Base-by-base conservation (phyloP, 2,797 vertebrate species). In the Phataginus tricuspis region DNA sequence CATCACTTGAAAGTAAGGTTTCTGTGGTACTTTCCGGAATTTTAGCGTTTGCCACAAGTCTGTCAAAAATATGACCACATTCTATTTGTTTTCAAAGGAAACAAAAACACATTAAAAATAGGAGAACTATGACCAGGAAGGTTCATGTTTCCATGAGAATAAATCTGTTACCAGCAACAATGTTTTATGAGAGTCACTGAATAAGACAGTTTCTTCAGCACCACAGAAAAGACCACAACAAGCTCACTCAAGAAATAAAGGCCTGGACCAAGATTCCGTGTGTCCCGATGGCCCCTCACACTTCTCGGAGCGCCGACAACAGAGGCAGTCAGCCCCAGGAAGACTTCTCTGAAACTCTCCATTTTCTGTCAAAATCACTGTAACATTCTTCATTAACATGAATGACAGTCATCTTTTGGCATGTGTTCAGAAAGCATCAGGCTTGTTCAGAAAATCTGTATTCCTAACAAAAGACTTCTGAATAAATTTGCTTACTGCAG, bases 61-160 rank as follows among this genome's bases (percentile, higher is more conserved):
- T 27, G 4, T 59, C 82, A 95, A 49, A 80, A 96, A 42, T 68
- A 57, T 86, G 42, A 45, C n/a, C 89, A 7, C 37, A 61, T 71
- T 93, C 85, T 93, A 92, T 19, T 69, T 88, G 64, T 95, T 96
- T 71, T 68, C 75, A 80, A 69, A 80, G 96, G 91, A 94, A 66
- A 93, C 25, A 86, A 90, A 94, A 94, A 89, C 13, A 15, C 64
- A 53, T 68, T 53, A 93, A 11, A 86, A 95, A 31, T 27, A 39
- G 37, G 5, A 84, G 42, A 90, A 86, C 57, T 75, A 18, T 25
- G 69, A 34, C 63, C 84, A 79, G 63, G 88, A 72, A 79, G 29
- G 18, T 3, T 72, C 55, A 82, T 72, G 39, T 86, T 92, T 74
- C 55, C 77, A 79, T 77, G 83, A 55, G 9, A 80, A 77, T 53